These are phyloP conservation scores for Drosophila pruinosa DNA, from an alignment of 1,140 invertebrate species.

Conservation along the genomic window DNA sequence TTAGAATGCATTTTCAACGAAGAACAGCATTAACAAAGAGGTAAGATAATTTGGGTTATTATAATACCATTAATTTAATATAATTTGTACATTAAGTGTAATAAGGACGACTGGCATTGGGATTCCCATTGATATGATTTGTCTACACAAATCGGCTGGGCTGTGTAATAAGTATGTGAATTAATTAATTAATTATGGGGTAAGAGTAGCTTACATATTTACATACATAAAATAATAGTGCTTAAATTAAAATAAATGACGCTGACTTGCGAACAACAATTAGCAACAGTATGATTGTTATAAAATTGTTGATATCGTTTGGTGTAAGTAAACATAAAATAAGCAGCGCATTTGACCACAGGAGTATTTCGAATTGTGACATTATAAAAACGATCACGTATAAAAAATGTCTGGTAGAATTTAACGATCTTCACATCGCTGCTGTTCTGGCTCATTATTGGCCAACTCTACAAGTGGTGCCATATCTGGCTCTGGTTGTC, in stretches of 20 bases:
- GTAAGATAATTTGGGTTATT: background rate
- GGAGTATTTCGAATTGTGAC: constrained; percentile 42
- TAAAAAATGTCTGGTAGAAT: background rate
- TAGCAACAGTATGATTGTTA: too few relatives aligned
- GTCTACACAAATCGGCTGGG: constrained; percentile 4
- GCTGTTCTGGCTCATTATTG: background rate
- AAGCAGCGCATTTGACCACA: constrained; percentile 45
- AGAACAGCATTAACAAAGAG: constrained; percentile 14
- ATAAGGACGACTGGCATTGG: constrained; percentile 8
- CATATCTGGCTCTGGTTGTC: background rate
- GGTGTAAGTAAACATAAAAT: constrained; percentile 16
- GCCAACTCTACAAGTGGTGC: constrained; percentile 17
- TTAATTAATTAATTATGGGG: background rate
- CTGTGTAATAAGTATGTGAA: too few relatives aligned
- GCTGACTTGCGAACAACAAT: constrained; percentile 5
- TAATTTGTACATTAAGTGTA: constrained; percentile 30
- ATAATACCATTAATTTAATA: constrained; percentile 1
- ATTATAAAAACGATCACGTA: constrained; percentile 10
- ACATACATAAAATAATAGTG: constrained; percentile 1
- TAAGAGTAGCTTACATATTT: background rate
- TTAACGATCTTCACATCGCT: constrained; percentile 11
- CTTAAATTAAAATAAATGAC: constrained; percentile 6
- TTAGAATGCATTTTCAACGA: constrained; percentile 7
- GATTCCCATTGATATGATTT: constrained; percentile 17
- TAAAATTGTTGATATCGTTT: background rate